Evolutionary conservation across 2,888 invertebrate species (phyloP), one percentile per base, ranked within the genome.

Genomic region (Callyntrura sp.): DNA sequence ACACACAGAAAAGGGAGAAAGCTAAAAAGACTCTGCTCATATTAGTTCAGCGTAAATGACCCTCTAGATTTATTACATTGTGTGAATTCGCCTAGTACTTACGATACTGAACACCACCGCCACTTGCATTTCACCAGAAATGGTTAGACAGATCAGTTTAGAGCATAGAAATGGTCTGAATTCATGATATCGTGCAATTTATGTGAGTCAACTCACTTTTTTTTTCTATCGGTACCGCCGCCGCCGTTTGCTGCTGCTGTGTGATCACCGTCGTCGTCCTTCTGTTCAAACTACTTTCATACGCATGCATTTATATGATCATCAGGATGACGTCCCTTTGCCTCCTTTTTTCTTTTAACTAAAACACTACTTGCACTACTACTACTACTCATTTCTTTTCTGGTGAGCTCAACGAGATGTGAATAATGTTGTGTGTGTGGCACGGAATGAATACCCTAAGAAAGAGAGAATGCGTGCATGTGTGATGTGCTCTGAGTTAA

Each of bases 11-110:
- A 82, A 76, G 60, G 79, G 79, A 81, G 89, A 85, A 90, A 85
- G 79, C 90, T 87, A 84, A 84, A 84, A 79, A 88, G 82, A 85
- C 88, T 87, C 88, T 76, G 84, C 78, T 90, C 89, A 89, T 91
- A 91, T 90, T 90, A 87, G 89, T 90, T 91, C 84, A 87, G 87
- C 83, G 87, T 91, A 91, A 91, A 90, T 91, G 91, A 91, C 91
- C 89, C 89, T 84, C 79, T 89, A 91, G 91, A 91, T 91, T 91
- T 91, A 91, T 91, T 89, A 84, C 87, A 85, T 70, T 82, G 88
- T 85, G 76, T 87, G 73, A 87, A 88, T 88, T 88, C 88, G 48
- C 60, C 82, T 88, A 70, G 28, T 68, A 81, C 45, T 81, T 20
- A 17, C 43, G 62, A 81, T 62, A 60, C 60, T 48, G 23, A 73